phyloP scores from a whole-genome alignment of 2,797 vertebrate species.

The Cyprinodon diabolis region DNA sequence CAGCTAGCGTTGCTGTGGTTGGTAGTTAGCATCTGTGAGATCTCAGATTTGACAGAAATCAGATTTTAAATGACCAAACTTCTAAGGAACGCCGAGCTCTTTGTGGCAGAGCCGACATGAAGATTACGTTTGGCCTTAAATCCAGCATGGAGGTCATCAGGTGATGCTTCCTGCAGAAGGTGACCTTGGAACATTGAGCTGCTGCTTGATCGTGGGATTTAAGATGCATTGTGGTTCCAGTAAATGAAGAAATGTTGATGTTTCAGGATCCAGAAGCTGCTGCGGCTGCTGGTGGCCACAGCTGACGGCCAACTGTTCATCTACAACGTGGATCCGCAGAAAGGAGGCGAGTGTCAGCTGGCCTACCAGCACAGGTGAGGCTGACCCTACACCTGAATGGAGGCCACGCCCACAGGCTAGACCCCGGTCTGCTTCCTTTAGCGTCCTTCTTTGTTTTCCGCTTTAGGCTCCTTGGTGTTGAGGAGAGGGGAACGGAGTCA shows the following conservation, averaged over 20 bases:
- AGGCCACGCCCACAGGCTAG: background rate
- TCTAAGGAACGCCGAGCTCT: too few species aligned
- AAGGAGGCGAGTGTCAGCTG: conserved; percentile 89
- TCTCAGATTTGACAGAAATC: too few species aligned
- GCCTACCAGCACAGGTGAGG: conserved; percentile 91
- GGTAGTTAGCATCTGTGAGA: too few species aligned
- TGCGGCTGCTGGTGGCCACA: conserved; percentile 88
- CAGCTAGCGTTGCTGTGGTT: too few species aligned
- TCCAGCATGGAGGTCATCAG: background rate
- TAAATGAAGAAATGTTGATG: background rate
- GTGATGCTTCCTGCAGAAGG: background rate
- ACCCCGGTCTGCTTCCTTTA: background rate
- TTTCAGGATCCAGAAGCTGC: conserved; percentile 91
- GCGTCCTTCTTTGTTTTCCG: background rate
- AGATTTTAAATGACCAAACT: too few species aligned
- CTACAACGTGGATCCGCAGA: conserved; percentile 91
- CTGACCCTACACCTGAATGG: background rate
- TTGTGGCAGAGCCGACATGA: too few species aligned
- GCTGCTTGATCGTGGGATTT: background rate
- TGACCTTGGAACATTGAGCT: background rate
- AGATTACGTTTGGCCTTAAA: background rate
- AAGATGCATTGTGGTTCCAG: background rate
- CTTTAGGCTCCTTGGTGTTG: conserved; percentile 76
- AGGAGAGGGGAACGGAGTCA: conserved; percentile 75
- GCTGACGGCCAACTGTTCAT: conserved; percentile 90